Base-by-base conservation (phyloP, 2,888 invertebrate genomes). In the Coenonympha arcania region DNA sequence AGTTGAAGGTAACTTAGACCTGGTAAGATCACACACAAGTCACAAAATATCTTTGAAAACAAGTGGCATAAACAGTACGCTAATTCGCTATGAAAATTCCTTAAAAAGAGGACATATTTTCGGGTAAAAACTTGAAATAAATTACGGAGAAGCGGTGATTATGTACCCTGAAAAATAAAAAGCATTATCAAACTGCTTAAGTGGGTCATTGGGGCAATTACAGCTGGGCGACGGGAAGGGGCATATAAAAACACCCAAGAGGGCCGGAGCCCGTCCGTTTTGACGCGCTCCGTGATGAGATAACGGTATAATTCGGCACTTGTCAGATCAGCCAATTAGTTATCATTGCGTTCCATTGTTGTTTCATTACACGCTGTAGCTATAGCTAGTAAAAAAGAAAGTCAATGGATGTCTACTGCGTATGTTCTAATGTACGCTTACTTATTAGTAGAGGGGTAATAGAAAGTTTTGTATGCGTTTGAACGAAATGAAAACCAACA, bases 181-280 rank as follows among this genome's bases (percentile, higher is more conserved):
- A 15, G 4, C 15, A 39, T 39, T 39, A 39, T 24, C 20, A 24
- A 39, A 39, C 22, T 39, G 15, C 39, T 39, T 22, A 39, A 39
- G 39, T 39, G 15, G 39, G 24, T 39, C 24, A 39, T 39, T 15
- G 39, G 22, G 39, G 22, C 22, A 39, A 39, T 39, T 15, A 24
- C 15, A 16, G 39, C 39, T 9, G 24, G 4, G 24, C 6, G 39
- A 24, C 22, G 39, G 39, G 24, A 39, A 30, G 15, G 24, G 39
- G 15, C 24, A 9, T 9, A 39, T 39, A 39, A 24, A 39, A 39
- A 24, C 15, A 15, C 39, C 24, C 39, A 9, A 39, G 39, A 39
- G 24, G 22, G 22, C 15, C 24, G 39, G 24, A 22, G 24, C 13
- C 1, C 11, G 6, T 39, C 22, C 39, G 22, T 39, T 39, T 20